A percentile compares a stretch with the other conserved stretches of the same genome.
Evolutionary conservation across 2,888 invertebrate genomes (phyloP).

Genomic region (Callosobruchus maculatus): DNA sequence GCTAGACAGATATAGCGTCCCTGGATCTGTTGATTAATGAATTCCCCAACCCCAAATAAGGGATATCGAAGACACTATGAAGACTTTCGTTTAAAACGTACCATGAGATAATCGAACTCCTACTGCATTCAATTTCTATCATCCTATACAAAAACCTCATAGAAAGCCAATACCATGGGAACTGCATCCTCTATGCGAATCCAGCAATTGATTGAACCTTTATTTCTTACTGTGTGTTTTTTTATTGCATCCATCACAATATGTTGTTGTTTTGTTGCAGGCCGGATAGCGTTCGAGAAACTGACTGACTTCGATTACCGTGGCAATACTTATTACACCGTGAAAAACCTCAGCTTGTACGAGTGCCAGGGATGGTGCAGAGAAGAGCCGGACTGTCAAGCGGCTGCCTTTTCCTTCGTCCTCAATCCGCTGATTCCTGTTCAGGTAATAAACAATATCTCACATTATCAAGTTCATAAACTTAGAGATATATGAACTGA

Average conservation of each 20-base stretch:
- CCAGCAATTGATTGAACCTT: not conserved
- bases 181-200: not conserved
- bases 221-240: not conserved
- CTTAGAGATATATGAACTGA: no score
- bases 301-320: conserved; percentile 88
- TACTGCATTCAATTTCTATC: no score
- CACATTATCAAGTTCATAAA: no score
- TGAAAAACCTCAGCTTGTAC: conserved; percentile 85
- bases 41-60: no score
- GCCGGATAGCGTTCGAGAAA: conserved; percentile 88
- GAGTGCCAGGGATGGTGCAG: conserved; percentile 95
- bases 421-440: conserved; percentile 87
- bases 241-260: not conserved
- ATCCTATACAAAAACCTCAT: no score
- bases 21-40: no score
- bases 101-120: no score
- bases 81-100: no score
- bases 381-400: conserved; percentile 87
- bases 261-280: conserved; percentile 50
- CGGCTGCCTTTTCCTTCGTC: conserved; percentile 90
- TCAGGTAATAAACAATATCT: conserved; percentile 46
- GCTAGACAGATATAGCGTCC: no score
- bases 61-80: no score
- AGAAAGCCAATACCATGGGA: no score
- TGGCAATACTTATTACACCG: conserved; percentile 88